Conservation (phyloP, 1,140 invertebrate genomes). For the Procambarus clarkii region DNA sequence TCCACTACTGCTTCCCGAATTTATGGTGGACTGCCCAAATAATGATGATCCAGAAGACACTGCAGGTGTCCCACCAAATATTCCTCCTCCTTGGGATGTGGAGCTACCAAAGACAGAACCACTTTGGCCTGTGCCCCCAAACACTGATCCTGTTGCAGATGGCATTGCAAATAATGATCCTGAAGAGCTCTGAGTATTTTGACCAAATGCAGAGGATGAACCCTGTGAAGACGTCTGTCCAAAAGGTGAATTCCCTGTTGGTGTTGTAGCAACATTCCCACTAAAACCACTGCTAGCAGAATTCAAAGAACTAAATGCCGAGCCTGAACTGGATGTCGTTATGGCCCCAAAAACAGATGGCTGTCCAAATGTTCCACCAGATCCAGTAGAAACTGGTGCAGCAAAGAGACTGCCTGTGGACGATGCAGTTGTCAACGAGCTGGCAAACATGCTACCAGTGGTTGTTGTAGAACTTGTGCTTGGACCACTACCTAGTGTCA, state of each 20-base stretch:
- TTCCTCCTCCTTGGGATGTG: neutral
- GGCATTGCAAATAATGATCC: slow-evolving; percentile 21
- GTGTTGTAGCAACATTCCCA: slow-evolving; percentile 7
- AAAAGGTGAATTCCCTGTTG: slow-evolving; percentile 23
- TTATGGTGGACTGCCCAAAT: slow-evolving; percentile 33
- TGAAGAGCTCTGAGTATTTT: slow-evolving; percentile 14
- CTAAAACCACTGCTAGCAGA: slow-evolving; percentile 13
- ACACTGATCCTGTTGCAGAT: slow-evolving; percentile 26
- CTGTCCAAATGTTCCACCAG: slow-evolving; percentile 1
- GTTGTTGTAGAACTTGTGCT: neutral
- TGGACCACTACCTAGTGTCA: neutral
- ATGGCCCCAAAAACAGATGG: slow-evolving; percentile 21
- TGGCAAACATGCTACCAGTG: slow-evolving; percentile 6
- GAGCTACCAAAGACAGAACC: slow-evolving; percentile 38
- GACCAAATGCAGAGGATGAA: slow-evolving; percentile 44
- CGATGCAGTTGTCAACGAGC: neutral
- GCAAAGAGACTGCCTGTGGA: slow-evolving; percentile 18
- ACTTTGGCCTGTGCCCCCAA: slow-evolving; percentile 17
- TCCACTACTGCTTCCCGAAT: slow-evolving; percentile 23
- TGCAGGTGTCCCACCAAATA: slow-evolving; percentile 50
- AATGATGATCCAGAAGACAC: slow-evolving; percentile 21
- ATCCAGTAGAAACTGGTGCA: neutral
- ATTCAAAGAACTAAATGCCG: slow-evolving; percentile 31
- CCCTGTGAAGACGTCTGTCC: slow-evolving; percentile 17
- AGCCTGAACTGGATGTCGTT: slow-evolving; percentile 30